phyloP scores from a whole-genome alignment of 1,140 invertebrate genomes.

The Hyles euphorbiae region DNA sequence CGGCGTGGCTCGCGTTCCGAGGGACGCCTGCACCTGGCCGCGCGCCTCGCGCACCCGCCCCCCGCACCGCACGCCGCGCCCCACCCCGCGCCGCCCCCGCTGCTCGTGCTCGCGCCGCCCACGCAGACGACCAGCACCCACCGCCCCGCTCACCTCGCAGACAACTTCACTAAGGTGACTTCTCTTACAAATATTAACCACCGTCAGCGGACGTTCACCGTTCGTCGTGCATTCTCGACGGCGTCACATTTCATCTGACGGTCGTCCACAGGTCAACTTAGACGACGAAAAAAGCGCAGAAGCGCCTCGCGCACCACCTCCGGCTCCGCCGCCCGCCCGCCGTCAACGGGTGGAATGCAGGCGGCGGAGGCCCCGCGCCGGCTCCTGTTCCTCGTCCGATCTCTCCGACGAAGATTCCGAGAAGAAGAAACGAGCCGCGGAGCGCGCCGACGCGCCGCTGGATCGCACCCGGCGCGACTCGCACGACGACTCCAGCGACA shows the following conservation, averaged over 20 bases:
- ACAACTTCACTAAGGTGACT: constrained; percentile 51
- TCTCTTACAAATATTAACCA: not conserved
- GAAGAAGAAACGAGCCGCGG: constrained; percentile 85
- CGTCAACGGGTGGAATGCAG: constrained; percentile 63
- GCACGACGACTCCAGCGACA: constrained; percentile 84
- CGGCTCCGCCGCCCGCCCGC: constrained; percentile 36
- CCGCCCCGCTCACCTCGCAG: constrained; percentile 36
- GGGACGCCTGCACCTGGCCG: constrained; percentile 68
- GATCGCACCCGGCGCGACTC: constrained; percentile 83
- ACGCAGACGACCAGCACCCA: not conserved
- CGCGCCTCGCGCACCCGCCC: constrained; percentile 28
- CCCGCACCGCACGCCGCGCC: constrained; percentile 28
- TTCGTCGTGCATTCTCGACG: too few species aligned
- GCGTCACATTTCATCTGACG: too few species aligned
- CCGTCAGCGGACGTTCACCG: not conserved
- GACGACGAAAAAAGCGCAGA: constrained; percentile 39
- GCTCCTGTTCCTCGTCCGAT: constrained; percentile 92
- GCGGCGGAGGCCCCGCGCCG: constrained; percentile 80
- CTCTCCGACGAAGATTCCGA: constrained; percentile 94
- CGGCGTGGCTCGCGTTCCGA: constrained; percentile 60
- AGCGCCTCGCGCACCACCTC: constrained; percentile 29
- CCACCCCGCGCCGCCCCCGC: constrained; percentile 63
- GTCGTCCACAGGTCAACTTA: constrained; percentile 48
- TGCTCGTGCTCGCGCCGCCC: constrained; percentile 18
- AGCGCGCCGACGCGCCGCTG: constrained; percentile 74